Percentiles rank a stretch among this genome's conserved stretches.
Conservation (phyloP, 1,140 invertebrate genomes). For the Lineus longissimus region DNA sequence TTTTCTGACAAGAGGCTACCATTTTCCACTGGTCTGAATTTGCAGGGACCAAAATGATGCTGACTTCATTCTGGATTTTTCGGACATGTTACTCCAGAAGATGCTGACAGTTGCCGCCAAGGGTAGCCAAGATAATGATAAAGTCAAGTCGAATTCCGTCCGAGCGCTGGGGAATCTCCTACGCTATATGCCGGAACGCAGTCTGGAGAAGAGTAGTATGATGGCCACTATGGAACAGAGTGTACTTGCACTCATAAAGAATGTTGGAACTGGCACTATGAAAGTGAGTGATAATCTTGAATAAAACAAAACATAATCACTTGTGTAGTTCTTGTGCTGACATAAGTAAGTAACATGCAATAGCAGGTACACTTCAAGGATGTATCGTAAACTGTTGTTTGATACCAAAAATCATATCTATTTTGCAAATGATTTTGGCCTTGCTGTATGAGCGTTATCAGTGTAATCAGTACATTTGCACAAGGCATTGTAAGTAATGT, state of each 20-base stretch:
- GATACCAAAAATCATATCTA: too few relatives aligned
- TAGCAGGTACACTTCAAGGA: too few relatives aligned
- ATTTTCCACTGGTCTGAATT: too few relatives aligned
- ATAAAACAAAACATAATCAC: too few relatives aligned
- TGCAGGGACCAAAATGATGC: constrained; percentile 32
- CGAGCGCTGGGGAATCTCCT: constrained; percentile 76
- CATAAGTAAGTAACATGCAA: too few relatives aligned
- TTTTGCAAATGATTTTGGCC: too few relatives aligned
- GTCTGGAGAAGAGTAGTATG: constrained; percentile 51
- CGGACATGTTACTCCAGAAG: constrained; percentile 64
- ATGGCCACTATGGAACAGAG: constrained; percentile 57
- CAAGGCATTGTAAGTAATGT: constrained; percentile 14
- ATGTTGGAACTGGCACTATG: constrained; percentile 67
- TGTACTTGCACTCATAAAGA: constrained; percentile 63
- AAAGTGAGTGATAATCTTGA: constrained; percentile 60
- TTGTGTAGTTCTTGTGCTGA: too few relatives aligned
- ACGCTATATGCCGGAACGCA: constrained; percentile 60
- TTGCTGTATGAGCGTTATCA: too few relatives aligned
- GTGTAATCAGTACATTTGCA: neutral
- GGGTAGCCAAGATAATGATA: constrained; percentile 67
- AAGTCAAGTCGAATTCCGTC: constrained; percentile 72
- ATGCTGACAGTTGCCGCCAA: constrained; percentile 65
- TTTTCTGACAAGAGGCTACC: too few relatives aligned
- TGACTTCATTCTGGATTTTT: constrained; percentile 62
- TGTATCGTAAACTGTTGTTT: too few relatives aligned